Conservation (phyloP, 2,113 vertebrate species). For the Tretioscincus oriximinensis region DNA sequence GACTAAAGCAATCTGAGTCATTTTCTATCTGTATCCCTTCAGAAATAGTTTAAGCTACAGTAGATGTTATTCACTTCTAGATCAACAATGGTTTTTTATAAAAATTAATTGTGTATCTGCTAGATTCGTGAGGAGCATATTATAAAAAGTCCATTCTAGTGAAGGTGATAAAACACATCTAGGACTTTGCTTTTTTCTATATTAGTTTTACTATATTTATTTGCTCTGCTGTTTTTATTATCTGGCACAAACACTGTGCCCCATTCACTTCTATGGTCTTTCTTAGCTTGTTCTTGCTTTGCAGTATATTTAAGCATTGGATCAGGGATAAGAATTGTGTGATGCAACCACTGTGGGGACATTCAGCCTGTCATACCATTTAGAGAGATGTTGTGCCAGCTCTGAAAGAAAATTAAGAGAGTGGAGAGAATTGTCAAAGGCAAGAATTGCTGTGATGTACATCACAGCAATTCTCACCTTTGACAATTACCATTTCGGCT, state of each 20-base stretch:
- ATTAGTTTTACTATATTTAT: neutral
- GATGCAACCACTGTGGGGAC: neutral
- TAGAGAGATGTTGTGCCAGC: conserved; percentile 2
- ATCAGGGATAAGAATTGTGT: neutral
- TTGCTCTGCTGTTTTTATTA: neutral
- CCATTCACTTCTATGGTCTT: neutral
- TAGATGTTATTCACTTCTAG: neutral
- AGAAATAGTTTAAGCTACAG: neutral
- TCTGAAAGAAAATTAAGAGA: conserved; percentile 5
- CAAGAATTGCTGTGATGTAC: neutral
- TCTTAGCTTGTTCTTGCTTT: neutral
- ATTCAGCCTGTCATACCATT: neutral
- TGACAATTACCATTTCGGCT: neutral
- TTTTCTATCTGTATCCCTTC: neutral
- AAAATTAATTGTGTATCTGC: neutral
- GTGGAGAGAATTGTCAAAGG: neutral
- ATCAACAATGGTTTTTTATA: neutral
- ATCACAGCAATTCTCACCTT: too few species aligned
- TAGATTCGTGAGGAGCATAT: neutral
- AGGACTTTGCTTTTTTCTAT: neutral
- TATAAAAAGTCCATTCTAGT: neutral
- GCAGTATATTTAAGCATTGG: neutral
- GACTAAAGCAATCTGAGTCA: too few species aligned
- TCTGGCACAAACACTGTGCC: neutral
- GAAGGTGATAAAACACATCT: neutral